Evolutionary conservation across 2,113 vertebrate genomes (phyloP).

Genomic region (Oxyruncus cristatus): DNA sequence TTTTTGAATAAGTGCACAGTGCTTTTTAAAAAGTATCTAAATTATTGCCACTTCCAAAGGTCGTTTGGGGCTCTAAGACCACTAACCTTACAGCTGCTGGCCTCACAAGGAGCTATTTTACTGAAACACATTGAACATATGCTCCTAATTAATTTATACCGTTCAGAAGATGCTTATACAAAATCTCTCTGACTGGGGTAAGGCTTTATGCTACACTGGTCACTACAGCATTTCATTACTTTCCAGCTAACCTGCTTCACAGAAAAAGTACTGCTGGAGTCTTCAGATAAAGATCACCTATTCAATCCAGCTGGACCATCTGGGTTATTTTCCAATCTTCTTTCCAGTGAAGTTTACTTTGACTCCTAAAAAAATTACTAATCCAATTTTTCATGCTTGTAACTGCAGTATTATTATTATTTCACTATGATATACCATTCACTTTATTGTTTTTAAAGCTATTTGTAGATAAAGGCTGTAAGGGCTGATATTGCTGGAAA

Average conservation of each 20-base stretch:
- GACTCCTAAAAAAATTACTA: background rate
- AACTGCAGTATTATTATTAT: background rate
- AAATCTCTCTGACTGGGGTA: background rate
- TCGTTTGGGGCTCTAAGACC: background rate
- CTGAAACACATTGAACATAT: background rate
- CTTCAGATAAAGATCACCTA: background rate
- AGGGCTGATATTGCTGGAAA: background rate
- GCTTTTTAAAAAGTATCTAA: background rate
- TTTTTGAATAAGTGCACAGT: background rate
- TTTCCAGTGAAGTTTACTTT: background rate
- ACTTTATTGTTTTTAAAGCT: background rate
- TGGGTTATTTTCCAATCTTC: background rate
- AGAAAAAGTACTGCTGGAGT: background rate
- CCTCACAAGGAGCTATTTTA: background rate
- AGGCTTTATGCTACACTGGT: background rate
- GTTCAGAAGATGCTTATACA: background rate
- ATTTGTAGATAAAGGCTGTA: background rate
- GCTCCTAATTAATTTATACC: background rate
- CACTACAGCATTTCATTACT: background rate
- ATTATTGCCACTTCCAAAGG: background rate
- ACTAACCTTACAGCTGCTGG: background rate
- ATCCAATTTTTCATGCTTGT: background rate
- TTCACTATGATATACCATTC: background rate
- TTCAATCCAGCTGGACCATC: background rate
- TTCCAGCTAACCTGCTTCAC: background rate